Evolutionary conservation across 2,113 vertebrate species (phyloP).

Genomic region (Cheirogaleus medius): DNA sequence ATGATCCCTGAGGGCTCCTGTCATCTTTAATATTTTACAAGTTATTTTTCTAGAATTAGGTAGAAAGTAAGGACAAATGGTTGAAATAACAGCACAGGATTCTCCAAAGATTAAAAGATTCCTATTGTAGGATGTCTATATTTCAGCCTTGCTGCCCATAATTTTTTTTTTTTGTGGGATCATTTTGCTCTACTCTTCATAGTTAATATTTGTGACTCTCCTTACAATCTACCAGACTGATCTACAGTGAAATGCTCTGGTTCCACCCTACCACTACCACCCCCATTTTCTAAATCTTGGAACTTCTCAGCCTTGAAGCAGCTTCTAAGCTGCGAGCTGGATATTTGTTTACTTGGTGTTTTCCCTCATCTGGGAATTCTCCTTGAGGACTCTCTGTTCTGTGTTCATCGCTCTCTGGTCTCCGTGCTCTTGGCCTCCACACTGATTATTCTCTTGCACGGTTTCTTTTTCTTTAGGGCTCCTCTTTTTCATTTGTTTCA

Average conservation of each 20-base stretch:
- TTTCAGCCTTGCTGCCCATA: not conserved
- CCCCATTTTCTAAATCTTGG: conserved; percentile 17
- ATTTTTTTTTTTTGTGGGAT: not conserved
- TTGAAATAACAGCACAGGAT: not conserved
- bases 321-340: conserved; percentile 10
- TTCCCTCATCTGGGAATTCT: conserved; percentile 56
- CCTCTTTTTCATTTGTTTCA: conserved; percentile 12
- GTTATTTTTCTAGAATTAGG: not conserved
- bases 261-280: not conserved
- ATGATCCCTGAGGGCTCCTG: not conserved
- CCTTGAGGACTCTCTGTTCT: conserved; percentile 46
- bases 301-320: not conserved
- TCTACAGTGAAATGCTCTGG: not conserved
- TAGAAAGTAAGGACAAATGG: not conserved
- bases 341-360: conserved; percentile 19
- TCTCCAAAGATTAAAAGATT: not conserved
- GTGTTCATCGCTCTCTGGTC: not conserved
- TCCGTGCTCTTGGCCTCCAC: not conserved
- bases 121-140: not conserved
- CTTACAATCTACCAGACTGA: not conserved
- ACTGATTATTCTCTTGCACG: not conserved
- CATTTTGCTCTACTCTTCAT: not conserved
- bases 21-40: not conserved
- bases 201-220: not conserved
- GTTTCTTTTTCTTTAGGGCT: not conserved